Percentiles rank a stretch among this genome's conserved stretches.
These are phyloP conservation scores for Thamnophis elegans DNA, from an alignment of 2,797 vertebrate genomes.

Conservation along the genomic window DNA sequence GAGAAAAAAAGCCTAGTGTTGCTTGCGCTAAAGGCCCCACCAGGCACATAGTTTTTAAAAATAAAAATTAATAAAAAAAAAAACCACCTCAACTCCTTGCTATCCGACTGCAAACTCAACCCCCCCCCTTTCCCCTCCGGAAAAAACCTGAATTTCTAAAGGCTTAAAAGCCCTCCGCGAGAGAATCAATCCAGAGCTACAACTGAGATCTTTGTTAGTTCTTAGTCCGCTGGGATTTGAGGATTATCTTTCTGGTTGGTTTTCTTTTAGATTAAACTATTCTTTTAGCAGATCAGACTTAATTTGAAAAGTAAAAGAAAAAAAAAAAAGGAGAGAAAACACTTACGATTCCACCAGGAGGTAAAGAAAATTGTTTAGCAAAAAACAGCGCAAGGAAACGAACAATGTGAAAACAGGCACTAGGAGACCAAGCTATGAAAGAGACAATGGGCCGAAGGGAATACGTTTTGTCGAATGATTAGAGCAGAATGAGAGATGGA, in stretches of 20 bases:
- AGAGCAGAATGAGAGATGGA: neutral
- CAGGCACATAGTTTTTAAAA: neutral
- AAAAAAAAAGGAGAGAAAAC: neutral
- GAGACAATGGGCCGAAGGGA: neutral
- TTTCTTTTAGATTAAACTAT: conserved; percentile 19
- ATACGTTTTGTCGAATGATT: conserved; percentile 5
- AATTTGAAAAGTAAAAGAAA: conserved; percentile 15
- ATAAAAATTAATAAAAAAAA: neutral
- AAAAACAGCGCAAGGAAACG: neutral
- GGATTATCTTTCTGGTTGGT: conserved; percentile 25
- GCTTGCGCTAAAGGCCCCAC: too few relatives aligned
- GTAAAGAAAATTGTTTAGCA: conserved; percentile 33
- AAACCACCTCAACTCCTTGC: neutral
- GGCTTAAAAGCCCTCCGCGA: conserved; percentile 1
- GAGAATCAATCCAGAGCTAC: neutral
- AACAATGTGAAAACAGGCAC: neutral
- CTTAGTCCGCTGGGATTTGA: conserved; percentile 1
- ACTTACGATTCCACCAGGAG: conserved; percentile 26
- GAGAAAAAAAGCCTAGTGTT: neutral
- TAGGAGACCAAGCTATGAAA: neutral
- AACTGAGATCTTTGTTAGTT: neutral
- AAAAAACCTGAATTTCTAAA: neutral
- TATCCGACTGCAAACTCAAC: neutral
- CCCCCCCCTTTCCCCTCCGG: neutral
- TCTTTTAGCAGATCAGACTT: neutral